These are phyloP conservation scores for Scalopus aquaticus DNA, from an alignment of 2,113 vertebrate species.

Conservation along the genomic window DNA sequence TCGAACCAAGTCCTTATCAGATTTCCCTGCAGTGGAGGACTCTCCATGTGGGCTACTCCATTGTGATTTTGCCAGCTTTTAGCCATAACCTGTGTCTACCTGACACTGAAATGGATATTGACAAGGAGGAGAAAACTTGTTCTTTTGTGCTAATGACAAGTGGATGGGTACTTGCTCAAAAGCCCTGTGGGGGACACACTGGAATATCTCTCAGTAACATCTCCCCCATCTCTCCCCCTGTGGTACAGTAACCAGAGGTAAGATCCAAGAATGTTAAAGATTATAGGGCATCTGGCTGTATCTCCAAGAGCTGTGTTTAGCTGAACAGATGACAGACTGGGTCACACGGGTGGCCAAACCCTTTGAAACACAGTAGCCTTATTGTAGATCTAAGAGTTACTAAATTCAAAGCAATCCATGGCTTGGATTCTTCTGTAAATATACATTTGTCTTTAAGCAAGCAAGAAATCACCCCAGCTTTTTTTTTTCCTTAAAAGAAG, in stretches of 20 bases:
- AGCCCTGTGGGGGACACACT: neutral
- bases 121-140: neutral
- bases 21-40: neutral
- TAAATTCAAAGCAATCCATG: conserved; percentile 3
- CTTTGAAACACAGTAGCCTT: neutral
- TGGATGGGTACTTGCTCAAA: neutral
- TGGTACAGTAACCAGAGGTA: neutral
- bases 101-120: neutral
- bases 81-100: neutral
- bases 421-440: conserved; percentile 55
- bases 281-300: neutral
- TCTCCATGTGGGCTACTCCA: neutral
- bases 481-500: neutral
- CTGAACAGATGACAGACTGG: conserved; percentile 39
- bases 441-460: conserved; percentile 35
- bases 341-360: neutral
- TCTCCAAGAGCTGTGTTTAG: conserved; percentile 4
- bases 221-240: neutral
- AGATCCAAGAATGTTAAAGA: neutral
- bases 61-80: neutral
- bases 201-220: neutral
- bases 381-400: conserved; percentile 18
- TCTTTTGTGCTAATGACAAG: neutral
- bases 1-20: neutral
- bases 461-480: neutral